Evolutionary conservation across 2,888 invertebrate species (phyloP).

Genomic region (Tetragonisca angustula): DNA sequence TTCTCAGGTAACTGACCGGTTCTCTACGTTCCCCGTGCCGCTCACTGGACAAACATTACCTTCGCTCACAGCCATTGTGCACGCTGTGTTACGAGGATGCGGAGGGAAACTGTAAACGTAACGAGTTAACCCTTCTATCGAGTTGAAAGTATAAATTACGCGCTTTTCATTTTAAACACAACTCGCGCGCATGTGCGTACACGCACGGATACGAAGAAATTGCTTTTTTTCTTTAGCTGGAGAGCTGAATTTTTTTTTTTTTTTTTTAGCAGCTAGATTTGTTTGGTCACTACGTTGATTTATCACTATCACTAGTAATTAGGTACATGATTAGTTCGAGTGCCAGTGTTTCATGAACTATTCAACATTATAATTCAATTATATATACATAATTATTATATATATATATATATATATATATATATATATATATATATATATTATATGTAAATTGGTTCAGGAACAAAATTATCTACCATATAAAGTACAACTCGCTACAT

Average conservation of each 20-base stretch:
- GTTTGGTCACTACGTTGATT: background rate
- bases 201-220: background rate
- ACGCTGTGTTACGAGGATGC: conserved; percentile 32
- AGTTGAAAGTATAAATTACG: conserved; percentile 29
- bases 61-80: conserved; percentile 35
- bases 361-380: too few relatives aligned
- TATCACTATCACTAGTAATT: background rate
- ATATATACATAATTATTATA: too few relatives aligned
- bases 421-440: too few relatives aligned
- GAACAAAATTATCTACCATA: background rate
- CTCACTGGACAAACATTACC: conserved; percentile 62
- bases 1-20: conserved; percentile 64
- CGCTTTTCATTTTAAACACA: conserved; percentile 20
- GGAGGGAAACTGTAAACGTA: conserved; percentile 27
- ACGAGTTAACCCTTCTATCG: conserved; percentile 28
- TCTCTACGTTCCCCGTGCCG: conserved; percentile 47
- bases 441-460: too few relatives aligned
- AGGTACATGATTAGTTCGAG: background rate
- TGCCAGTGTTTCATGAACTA: background rate
- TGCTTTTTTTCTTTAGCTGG: background rate
- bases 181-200: background rate
- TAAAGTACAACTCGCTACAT: background rate
- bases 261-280: background rate
- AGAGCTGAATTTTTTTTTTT: too few relatives aligned
- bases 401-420: too few relatives aligned